phyloP scores from a whole-genome alignment of 2,888 invertebrate genomes.

The Gymnocheta viridis region DNA sequence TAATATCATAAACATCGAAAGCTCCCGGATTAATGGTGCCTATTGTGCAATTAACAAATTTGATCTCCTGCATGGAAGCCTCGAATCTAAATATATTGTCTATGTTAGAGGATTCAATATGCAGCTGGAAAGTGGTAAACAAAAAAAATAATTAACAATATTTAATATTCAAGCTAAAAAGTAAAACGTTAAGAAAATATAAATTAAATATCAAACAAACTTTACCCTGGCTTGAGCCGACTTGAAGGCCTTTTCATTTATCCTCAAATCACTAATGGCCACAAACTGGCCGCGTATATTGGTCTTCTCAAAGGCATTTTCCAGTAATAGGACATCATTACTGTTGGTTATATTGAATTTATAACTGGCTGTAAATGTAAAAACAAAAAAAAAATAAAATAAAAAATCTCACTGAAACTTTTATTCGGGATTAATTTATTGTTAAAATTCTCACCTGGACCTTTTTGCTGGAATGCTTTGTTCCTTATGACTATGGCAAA shows the following conservation, averaged over 20 bases:
- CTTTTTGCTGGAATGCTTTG: conserved; percentile 74
- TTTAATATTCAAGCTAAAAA: not conserved
- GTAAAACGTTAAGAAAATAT: no score
- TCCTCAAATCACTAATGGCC: conserved; percentile 75
- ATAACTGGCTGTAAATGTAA: conserved; percentile 73
- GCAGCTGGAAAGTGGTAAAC: conserved; percentile 73
- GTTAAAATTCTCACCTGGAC: conserved; percentile 74
- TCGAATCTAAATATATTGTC: conserved; percentile 77
- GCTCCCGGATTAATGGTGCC: conserved; percentile 76
- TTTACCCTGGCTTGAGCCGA: conserved; percentile 78
- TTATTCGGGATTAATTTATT: not conserved
- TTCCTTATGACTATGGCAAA: conserved; percentile 76
- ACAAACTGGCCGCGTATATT: conserved; percentile 76
- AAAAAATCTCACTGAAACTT: not conserved
- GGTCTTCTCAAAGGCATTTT: conserved; percentile 78
- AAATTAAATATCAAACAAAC: conserved; percentile 10
- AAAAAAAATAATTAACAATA: not conserved
- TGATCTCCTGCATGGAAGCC: conserved; percentile 78
- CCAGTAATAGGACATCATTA: conserved; percentile 74
- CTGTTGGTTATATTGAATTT: conserved; percentile 78
- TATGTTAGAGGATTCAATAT: conserved; percentile 76
- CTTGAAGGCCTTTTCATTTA: conserved; percentile 78
- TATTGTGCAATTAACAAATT: conserved; percentile 78
- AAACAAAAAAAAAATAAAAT: no score
- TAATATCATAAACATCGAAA: conserved; percentile 80